Evolutionary conservation across 2,888 invertebrate genomes (phyloP), one percentile per base, ranked within the genome.

Genomic region (Caenorhabditis drosophilae): DNA sequence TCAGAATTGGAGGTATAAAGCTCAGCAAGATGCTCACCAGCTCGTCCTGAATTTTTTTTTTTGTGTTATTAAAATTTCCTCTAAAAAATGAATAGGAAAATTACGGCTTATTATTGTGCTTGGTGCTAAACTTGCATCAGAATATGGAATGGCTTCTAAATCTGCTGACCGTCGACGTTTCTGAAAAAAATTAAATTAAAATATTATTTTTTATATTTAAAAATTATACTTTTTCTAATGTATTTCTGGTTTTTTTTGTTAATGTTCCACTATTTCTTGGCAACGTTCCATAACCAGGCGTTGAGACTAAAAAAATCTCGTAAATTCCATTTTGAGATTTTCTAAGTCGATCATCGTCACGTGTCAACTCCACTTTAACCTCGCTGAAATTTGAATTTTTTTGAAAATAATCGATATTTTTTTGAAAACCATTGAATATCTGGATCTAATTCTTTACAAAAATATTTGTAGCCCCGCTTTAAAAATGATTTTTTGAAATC

Each of bases 11-110:
- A 76, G 3, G 71, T 79, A 46, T 72, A 76, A 26, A 69, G 36
- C 20, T 80, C 79, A 16, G 81, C 81, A 34, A 81, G 58, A 35
- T 77, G 73, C 49, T 81, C 81, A 2, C 81, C 81, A 11, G 81
- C 81, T 40, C 81, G 42, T 42, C 75, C 67, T 67, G 45, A 31
- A 61, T 35, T 16, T 6, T 11, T 6, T 16, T 16, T n/a, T n/a
- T n/a, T n/a, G n/a, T n/a, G n/a, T n/a, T 41, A 7, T 41, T 41
- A 22, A 41, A 9, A 11, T 36, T 36, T n/a, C 15, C 12, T 36
- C n/a, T 4, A 36, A n/a, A n/a, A n/a, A 36, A 9, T 22, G 7
- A 45, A 45, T 4, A 45, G n/a, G 12, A 26, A 40, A 57, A 56
- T 56, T 26, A 53, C 64, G 44, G 48, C 67, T 67, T 7, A 67